These are phyloP conservation scores for Polydrusus pterygomalis DNA, from an alignment of 2,888 invertebrate genomes.

Conservation along the genomic window DNA sequence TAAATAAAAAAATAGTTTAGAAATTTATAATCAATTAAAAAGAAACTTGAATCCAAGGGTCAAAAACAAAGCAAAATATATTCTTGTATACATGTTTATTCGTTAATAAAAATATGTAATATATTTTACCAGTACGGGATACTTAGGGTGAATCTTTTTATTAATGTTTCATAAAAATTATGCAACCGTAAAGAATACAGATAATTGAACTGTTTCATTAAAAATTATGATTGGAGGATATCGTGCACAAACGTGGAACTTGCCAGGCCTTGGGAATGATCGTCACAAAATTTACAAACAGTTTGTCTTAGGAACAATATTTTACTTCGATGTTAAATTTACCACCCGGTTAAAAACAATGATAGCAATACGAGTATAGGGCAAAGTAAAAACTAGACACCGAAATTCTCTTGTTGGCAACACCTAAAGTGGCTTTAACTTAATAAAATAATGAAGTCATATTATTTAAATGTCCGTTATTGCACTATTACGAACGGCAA, in stretches of 20 bases:
- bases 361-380: background rate
- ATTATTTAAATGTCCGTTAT: too few species aligned
- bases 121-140: background rate
- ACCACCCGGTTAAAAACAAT: too few species aligned
- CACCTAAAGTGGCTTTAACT: too few species aligned
- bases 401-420: background rate
- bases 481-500: too few species aligned
- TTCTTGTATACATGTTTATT: too few species aligned
- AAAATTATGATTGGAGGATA: constrained; percentile 62
- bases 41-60: too few species aligned
- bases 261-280: constrained; percentile 62
- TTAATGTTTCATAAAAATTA: constrained; percentile 4
- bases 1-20: too few species aligned
- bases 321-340: too few species aligned
- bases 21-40: too few species aligned
- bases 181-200: background rate
- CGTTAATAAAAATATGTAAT: too few species aligned
- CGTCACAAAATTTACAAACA: constrained; percentile 35
- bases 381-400: background rate
- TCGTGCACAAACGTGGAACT: constrained; percentile 65
- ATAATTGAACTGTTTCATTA: constrained; percentile 1
- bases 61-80: too few species aligned
- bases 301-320: background rate
- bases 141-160: background rate
- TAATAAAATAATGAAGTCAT: too few species aligned